phyloP scores from a whole-genome alignment of 2,888 invertebrate species.

The Ennomos fuscantarius region DNA sequence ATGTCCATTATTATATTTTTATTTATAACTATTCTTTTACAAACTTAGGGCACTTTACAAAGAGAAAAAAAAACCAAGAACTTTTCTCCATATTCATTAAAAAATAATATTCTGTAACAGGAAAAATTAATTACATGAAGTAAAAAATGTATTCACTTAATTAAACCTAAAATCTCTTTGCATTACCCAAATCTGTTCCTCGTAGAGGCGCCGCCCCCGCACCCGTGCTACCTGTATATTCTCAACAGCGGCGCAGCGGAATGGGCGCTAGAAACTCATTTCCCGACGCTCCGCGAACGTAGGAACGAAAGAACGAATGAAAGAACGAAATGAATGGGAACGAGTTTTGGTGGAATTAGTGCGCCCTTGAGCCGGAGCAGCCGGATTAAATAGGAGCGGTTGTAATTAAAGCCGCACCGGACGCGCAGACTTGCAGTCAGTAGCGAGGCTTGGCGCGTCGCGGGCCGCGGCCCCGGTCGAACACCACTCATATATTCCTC shows the following conservation, averaged over 20 bases:
- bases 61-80: too few relatives aligned
- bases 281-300: conserved; percentile 18
- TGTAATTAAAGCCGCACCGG: conserved; percentile 41
- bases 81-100: too few relatives aligned
- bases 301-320: conserved; percentile 22
- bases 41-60: too few relatives aligned
- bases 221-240: conserved; percentile 5
- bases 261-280: conserved; percentile 22
- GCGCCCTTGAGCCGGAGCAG: conserved; percentile 30
- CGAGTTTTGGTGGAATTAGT: conserved; percentile 36
- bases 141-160: not conserved
- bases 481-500: too few relatives aligned
- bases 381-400: conserved; percentile 39
- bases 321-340: conserved; percentile 25
- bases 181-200: conserved; percentile 1
- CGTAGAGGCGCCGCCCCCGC: not conserved
- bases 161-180: not conserved
- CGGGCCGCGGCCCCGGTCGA: too few relatives aligned
- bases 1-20: too few relatives aligned
- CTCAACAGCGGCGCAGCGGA: conserved; percentile 6
- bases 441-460: not conserved
- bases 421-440: conserved; percentile 1
- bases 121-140: not conserved
- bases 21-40: too few relatives aligned
- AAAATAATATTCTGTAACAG: too few relatives aligned